Percentiles rank a stretch among this genome's conserved stretches.
Conservation (phyloP, 2,113 vertebrate genomes). For the Rhadina sibilatrix region DNA sequence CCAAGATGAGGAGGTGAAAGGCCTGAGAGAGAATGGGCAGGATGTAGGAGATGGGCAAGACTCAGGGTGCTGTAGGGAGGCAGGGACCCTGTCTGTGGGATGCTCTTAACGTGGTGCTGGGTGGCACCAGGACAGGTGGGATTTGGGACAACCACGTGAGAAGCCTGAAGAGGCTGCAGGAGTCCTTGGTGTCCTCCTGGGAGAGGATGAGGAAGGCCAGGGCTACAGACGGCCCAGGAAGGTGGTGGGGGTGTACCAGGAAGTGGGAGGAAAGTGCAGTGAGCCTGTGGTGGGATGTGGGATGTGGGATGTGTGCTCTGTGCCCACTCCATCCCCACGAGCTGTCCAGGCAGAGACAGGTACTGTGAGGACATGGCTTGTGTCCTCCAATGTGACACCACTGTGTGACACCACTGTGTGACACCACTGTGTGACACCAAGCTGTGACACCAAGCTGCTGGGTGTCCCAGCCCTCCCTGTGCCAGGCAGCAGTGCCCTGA, state of each 20-base stretch:
- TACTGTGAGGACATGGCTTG: background rate
- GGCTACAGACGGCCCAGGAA: background rate
- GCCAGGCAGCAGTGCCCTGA: background rate
- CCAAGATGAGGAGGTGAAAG: background rate
- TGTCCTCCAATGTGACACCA: background rate
- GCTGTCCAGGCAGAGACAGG: background rate
- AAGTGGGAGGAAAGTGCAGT: background rate
- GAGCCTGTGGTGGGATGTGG: fast-evolving
- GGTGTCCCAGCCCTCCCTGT: background rate
- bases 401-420: background rate
- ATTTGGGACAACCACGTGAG: background rate
- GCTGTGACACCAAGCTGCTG: background rate
- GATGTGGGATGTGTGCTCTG: background rate
- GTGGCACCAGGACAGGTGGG: background rate
- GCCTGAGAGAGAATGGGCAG: background rate
- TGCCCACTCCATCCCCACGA: background rate
- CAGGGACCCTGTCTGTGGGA: fast-evolving
- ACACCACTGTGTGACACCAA: background rate
- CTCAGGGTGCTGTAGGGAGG: background rate
- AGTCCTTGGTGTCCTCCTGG: background rate
- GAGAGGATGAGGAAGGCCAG: background rate
- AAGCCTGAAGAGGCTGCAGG: background rate
- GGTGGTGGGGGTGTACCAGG: background rate
- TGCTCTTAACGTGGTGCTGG: background rate
- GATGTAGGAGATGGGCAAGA: background rate